Evolutionary conservation across 2,888 invertebrate genomes (phyloP).

Genomic region (Acrobasis consociella): DNA sequence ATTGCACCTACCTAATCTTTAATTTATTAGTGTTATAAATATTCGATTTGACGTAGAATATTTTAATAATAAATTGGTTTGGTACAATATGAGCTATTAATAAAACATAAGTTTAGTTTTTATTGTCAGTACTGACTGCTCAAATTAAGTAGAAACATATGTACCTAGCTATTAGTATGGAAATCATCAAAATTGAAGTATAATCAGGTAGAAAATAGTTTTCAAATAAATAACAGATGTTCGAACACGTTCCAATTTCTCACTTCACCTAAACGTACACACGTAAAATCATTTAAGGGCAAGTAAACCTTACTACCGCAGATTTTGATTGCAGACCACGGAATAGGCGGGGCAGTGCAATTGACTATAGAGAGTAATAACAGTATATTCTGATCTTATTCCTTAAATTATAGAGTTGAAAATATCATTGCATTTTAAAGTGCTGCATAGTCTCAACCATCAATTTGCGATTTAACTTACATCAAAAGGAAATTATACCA

Average conservation of each 20-base stretch:
- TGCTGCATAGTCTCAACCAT: conserved; percentile 60
- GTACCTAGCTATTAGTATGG: not conserved
- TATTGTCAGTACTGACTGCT: not conserved
- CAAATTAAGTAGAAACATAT: not conserved
- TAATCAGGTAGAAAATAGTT: not conserved
- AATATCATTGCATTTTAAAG: conserved; percentile 42
- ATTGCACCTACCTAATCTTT: conserved; percentile 51
- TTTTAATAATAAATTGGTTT: conserved; percentile 3
- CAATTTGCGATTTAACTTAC: conserved; percentile 77
- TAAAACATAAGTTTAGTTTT: conserved; percentile 6
- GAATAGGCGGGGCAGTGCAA: conserved; percentile 38
- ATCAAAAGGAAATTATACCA: conserved; percentile 65
- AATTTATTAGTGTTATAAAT: conserved; percentile 71
- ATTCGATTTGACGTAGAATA: conserved; percentile 40
- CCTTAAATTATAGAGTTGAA: conserved; percentile 39
- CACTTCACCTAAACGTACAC: not conserved
- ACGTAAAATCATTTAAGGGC: conserved; percentile 34
- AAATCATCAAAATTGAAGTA: not conserved
- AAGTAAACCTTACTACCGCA: conserved; percentile 35
- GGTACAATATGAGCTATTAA: not conserved
- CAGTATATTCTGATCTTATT: conserved; percentile 39
- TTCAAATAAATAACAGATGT: not conserved
- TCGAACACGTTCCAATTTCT: not conserved
- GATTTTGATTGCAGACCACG: conserved; percentile 46
- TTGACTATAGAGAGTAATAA: conserved; percentile 27